Conservation (phyloP, 2,888 invertebrate species). For the Conchocele bisecta region DNA sequence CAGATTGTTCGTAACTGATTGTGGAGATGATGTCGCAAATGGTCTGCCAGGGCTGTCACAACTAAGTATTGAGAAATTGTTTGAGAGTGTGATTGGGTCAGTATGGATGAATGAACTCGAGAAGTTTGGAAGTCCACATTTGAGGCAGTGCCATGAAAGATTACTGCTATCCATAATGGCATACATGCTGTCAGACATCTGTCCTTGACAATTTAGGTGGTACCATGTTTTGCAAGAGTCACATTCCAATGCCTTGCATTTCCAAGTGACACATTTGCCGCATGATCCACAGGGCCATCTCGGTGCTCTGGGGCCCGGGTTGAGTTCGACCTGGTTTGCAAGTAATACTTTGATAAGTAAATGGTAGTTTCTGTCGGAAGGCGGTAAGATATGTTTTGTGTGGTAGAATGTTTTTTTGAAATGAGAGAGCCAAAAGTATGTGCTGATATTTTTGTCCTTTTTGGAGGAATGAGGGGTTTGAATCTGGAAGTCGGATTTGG, state of each 20-base stretch:
- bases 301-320: constrained; percentile 8
- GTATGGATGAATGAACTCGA: too few relatives aligned
- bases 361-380: background rate
- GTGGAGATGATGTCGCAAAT: constrained; percentile 1
- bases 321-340: constrained; percentile 9
- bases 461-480: too few relatives aligned
- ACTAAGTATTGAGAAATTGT: too few relatives aligned
- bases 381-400: background rate
- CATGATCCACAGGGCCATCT: constrained; percentile 18
- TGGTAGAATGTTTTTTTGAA: background rate
- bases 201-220: constrained; percentile 8
- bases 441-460: background rate
- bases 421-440: background rate
- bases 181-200: constrained; percentile 10
- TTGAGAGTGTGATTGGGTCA: too few relatives aligned
- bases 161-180: too few relatives aligned
- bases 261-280: constrained; percentile 20
- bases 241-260: constrained; percentile 20
- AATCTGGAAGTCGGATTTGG: too few relatives aligned
- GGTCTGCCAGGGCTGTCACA: too few relatives aligned
- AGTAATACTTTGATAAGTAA: constrained; percentile 1
- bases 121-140: too few relatives aligned
- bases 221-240: constrained; percentile 15
- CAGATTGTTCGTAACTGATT: background rate
- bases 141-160: too few relatives aligned